Evolutionary conservation across 2,888 invertebrate genomes (phyloP), one percentile per base, ranked within the genome.

Genomic region (Macaria notata): DNA sequence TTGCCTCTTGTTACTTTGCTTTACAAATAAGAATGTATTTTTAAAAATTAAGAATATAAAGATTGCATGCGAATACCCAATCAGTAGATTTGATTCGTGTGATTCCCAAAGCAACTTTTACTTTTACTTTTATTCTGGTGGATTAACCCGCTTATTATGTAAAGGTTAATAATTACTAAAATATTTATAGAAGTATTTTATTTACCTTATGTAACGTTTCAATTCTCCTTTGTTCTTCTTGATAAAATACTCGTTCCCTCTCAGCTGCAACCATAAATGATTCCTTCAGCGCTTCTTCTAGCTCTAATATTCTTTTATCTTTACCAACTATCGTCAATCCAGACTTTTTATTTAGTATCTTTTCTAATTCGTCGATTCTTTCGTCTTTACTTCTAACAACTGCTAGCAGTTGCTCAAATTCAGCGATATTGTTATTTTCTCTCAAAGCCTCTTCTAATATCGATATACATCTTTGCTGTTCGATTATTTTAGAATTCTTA

Each of bases 231-330:
- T 92, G 87, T 78, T 95, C 94, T 79, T 95, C 95, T 68, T 93
- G 92, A 71, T 93, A 92, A 64, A 94, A 92, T 64, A 94, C 93
- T 67, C 92, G 92, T 70, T 95, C 95, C 63, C 94, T 91, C 66
- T 95, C 94, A 3, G 94, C 93, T n/a, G 94, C 94, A 71, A 95
- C 93, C 75, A 93, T 80, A 55, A 95, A 95, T 63, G 96, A 97
- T 81, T 97, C 96, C 60, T 96, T 93, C 60, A 98, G 88, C 29
- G 97, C 97, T 68, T 96, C 95, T 79, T 97, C 95, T 59, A 96
- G 81, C 75, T 96, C 95, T 69, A 95, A 92, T 72, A 96, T 94
- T 62, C 95, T 92, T 61, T 92, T 92, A 39, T 92, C 88, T 70
- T 91, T 90, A 47, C 79, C 75, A 57, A 83, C 93, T 19, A 76